Base-by-base conservation (phyloP, 2,888 invertebrate genomes). In the Pasiphila rectangulata region DNA sequence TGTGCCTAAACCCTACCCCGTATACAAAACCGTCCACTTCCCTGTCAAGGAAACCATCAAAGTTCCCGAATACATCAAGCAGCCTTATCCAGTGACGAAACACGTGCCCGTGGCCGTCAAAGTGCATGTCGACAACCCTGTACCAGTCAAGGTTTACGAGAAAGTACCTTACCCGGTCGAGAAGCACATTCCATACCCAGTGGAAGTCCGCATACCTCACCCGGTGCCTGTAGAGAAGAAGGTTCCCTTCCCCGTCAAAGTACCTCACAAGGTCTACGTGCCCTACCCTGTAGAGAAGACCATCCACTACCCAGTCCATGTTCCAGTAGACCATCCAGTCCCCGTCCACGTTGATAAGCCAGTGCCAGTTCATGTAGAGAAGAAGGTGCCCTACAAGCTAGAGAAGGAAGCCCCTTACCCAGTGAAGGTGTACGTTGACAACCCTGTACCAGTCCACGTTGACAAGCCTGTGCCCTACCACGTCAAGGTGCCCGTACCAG, bases 381-480 rank as follows among this genome's bases (percentile, higher is more conserved):
- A 94, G 70, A 93, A 91, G 40, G 92, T 94, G 36, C 94, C 94
- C 1, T 94, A 94, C 76, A 92, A 92, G 41, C 92, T 94, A 0
- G 93, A 93, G 63, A 94, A 94, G 75, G 84, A 89, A 37, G 92
- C 93, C 30, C 93, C 93, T 29, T 92, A 92, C 72, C 93, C 93
- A 40, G 93, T 94, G 1, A 93, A 94, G 73, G 91, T 93, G 30
- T 90, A 83, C 35, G 89, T 91, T 21, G 92, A 94, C 32, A 90
- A 92, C 66, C 94, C 92, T 27, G 90, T 94, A 3, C 93, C 94
- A 4, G 93, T 93, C 9, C 93, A 93, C 52, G 94, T 95, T 1
- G 94, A 94, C 53, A 94, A 94, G 71, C 94, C 93, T 24, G 93
- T 94, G 56, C 95, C 95, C 17, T 92, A 92, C 62, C 90, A 90